phyloP scores from a whole-genome alignment of 2,888 invertebrate species.

The Fragum whitleyi region DNA sequence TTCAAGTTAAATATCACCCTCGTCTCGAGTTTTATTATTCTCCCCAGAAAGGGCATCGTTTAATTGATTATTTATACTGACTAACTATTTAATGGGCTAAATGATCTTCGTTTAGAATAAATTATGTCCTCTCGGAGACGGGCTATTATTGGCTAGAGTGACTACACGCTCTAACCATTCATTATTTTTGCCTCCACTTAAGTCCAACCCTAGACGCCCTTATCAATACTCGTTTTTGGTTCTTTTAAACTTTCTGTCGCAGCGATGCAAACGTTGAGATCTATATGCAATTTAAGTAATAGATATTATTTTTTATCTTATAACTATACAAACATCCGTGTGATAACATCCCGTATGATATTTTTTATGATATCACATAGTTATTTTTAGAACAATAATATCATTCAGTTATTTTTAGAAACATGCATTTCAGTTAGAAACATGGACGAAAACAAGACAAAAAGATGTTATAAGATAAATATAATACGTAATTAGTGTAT shows the following conservation, averaged over 20 bases:
- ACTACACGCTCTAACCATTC: conserved; percentile 38
- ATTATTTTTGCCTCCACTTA: conserved; percentile 34
- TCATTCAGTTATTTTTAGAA: too few relatives aligned
- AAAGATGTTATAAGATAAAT: too few relatives aligned
- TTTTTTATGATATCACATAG: too few relatives aligned
- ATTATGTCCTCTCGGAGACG: conserved; percentile 51
- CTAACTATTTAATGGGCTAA: conserved; percentile 57
- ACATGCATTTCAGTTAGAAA: too few relatives aligned
- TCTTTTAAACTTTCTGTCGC: neutral
- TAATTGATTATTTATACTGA: conserved; percentile 67
- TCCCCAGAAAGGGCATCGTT: conserved; percentile 54
- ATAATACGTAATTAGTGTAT: too few relatives aligned
- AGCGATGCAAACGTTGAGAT: neutral
- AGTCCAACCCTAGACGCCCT: neutral
- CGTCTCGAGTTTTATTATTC: conserved; percentile 43
- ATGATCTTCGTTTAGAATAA: conserved; percentile 50
- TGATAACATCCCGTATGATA: too few relatives aligned
- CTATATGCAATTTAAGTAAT: too few relatives aligned
- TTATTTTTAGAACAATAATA: too few relatives aligned
- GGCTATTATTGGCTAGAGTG: conserved; percentile 45
- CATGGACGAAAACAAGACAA: too few relatives aligned
- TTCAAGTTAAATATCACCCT: conserved; percentile 48
- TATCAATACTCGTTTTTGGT: too few relatives aligned
- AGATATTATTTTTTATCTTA: too few relatives aligned
- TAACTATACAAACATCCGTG: too few relatives aligned